Evolutionary conservation across 2,888 invertebrate species (phyloP).

Genomic region (Torymus texanus): DNA sequence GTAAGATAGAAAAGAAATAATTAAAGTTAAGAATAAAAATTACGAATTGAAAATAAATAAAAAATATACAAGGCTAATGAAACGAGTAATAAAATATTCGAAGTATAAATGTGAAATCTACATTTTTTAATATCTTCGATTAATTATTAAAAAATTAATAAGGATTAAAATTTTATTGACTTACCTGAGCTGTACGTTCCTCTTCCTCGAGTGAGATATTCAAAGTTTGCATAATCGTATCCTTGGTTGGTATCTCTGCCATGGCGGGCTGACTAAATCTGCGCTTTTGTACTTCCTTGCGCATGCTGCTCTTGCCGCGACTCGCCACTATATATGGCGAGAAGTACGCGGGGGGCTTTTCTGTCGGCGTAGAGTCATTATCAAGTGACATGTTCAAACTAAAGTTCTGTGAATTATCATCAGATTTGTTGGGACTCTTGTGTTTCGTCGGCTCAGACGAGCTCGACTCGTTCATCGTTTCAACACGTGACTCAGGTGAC

Average conservation of each 20-base stretch:
- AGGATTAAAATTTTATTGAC: neutral
- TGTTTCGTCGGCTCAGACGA: slow-evolving; percentile 9
- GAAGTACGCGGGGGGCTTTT: slow-evolving; percentile 60
- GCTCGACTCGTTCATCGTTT: neutral
- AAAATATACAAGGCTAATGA: too few relatives aligned
- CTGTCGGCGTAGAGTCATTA: slow-evolving; percentile 1
- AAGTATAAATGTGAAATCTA: too few relatives aligned
- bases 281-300: slow-evolving; percentile 75
- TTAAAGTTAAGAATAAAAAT: too few relatives aligned
- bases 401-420: slow-evolving; percentile 7
- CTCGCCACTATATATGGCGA: slow-evolving; percentile 79
- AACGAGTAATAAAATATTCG: too few relatives aligned
- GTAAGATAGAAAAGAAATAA: too few relatives aligned
- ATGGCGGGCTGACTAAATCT: slow-evolving; percentile 46
- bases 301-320: slow-evolving; percentile 79
- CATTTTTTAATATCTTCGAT: too few relatives aligned
- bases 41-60: too few relatives aligned
- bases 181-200: slow-evolving; percentile 67
- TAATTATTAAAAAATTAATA: too few relatives aligned
- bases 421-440: neutral
- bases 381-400: slow-evolving; percentile 22
- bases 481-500: neutral
- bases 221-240: slow-evolving; percentile 65
- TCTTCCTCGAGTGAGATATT: slow-evolving; percentile 69
- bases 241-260: slow-evolving; percentile 66